Conservation (phyloP, 2,888 invertebrate species). For the Nasonovia ribisnigri region DNA sequence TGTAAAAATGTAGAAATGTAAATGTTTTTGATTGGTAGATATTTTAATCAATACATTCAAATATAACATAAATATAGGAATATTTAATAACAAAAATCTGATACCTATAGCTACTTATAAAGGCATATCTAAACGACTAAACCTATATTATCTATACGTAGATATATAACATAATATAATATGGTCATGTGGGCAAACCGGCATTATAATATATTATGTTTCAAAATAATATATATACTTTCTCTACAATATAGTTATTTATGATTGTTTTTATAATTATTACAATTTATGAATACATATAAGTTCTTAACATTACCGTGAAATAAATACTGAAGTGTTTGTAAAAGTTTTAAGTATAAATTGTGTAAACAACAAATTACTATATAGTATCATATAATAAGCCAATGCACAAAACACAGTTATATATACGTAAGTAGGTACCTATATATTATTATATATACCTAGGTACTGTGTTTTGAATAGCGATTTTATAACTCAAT, state of each 20-base stretch:
- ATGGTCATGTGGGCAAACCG: constrained; percentile 31
- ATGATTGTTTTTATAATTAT: not conserved
- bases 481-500: too few species aligned
- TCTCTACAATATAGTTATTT: constrained; percentile 5
- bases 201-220: not conserved
- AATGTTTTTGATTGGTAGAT: not conserved
- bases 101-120: not conserved
- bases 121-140: not conserved
- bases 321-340: not conserved
- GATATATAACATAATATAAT: not conserved
- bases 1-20: not conserved
- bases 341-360: not conserved
- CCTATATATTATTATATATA: too few species aligned
- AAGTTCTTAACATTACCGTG: not conserved
- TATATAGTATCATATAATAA: not conserved
- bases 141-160: not conserved
- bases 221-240: constrained; percentile 12
- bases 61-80: not conserved
- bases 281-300: not conserved
- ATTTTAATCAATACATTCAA: not conserved
- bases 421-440: too few species aligned
- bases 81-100: not conserved
- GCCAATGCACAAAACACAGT: not conserved
- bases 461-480: too few species aligned
- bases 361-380: not conserved